These are phyloP conservation scores for Tenthredo amoena DNA, from an alignment of 2,888 invertebrate genomes.

Conservation along the genomic window DNA sequence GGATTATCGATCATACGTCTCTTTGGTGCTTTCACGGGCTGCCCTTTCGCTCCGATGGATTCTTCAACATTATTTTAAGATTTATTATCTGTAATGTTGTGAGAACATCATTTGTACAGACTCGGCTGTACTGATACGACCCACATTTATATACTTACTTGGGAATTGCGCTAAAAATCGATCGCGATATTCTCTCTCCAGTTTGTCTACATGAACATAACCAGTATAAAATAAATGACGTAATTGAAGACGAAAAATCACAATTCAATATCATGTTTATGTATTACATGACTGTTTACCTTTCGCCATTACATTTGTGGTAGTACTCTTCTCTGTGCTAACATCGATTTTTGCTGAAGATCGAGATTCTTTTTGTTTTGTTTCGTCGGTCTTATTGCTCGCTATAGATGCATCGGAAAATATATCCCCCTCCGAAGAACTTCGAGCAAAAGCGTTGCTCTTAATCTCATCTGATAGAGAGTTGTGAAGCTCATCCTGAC, in stretches of 20 bases:
- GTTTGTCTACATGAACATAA: constrained; percentile 16
- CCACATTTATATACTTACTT: neutral
- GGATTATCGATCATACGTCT: neutral
- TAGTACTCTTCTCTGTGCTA: constrained; percentile 1
- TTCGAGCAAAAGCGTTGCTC: neutral
- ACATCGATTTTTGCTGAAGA: constrained; percentile 5
- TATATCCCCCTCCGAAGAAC: constrained; percentile 9
- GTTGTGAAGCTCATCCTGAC: constrained; percentile 25
- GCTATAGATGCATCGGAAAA: constrained; percentile 27
- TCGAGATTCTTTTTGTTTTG: constrained; percentile 29
- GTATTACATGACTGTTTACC: constrained; percentile 8
- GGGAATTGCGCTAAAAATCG: constrained; percentile 26
- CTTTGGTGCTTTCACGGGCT: neutral
- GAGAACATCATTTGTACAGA: constrained; percentile 29
- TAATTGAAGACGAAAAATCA: constrained; percentile 6
- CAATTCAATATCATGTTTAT: neutral
- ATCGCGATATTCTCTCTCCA: constrained; percentile 25
- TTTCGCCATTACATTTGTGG: neutral
- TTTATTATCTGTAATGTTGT: neutral
- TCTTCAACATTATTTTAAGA: constrained; percentile 12
- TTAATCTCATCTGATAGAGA: neutral
- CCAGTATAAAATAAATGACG: neutral
- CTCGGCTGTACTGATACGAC: neutral
- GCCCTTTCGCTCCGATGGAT: constrained; percentile 1
- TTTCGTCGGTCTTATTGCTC: constrained; percentile 22